Conservation (phyloP, 2,113 vertebrate genomes). For the Probosciger aterrimus region DNA sequence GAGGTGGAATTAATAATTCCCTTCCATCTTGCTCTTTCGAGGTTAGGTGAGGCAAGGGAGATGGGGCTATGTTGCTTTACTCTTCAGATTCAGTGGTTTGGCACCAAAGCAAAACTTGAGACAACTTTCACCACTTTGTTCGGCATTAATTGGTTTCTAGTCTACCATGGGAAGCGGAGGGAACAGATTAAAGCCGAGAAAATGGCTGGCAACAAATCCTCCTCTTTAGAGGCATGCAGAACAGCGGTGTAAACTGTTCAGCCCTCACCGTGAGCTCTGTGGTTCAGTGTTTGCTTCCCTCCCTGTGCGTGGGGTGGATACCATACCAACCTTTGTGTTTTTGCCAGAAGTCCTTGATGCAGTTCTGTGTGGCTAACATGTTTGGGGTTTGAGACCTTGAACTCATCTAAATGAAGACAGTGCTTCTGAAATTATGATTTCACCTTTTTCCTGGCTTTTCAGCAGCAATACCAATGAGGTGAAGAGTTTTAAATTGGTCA, state of each 20-base stretch:
- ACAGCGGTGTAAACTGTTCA: fast-evolving
- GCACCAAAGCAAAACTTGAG: not conserved
- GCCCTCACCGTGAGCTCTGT: fast-evolving
- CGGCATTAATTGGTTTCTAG: not conserved
- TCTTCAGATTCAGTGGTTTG: fast-evolving
- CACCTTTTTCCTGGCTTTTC: fast-evolving
- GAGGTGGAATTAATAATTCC: slow-evolving; percentile 31
- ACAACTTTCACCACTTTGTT: not conserved
- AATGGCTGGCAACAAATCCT: not conserved
- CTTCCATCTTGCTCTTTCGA: not conserved
- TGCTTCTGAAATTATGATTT: not conserved
- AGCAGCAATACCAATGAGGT: not conserved
- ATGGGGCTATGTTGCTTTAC: not conserved
- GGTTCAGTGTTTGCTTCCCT: not conserved
- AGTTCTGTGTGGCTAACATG: not conserved
- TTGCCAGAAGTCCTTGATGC: not conserved
- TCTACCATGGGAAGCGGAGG: not conserved
- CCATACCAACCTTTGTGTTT: fast-evolving
- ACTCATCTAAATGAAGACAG: not conserved
- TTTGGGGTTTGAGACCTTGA: not conserved
- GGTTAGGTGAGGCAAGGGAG: not conserved
- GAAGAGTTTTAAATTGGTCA: not conserved
- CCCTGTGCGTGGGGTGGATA: no score
- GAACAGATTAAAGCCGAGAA: not conserved
- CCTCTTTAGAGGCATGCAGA: fast-evolving